These are phyloP conservation scores for Nephila pilipes DNA, from an alignment of 1,140 invertebrate genomes.

Conservation along the genomic window DNA sequence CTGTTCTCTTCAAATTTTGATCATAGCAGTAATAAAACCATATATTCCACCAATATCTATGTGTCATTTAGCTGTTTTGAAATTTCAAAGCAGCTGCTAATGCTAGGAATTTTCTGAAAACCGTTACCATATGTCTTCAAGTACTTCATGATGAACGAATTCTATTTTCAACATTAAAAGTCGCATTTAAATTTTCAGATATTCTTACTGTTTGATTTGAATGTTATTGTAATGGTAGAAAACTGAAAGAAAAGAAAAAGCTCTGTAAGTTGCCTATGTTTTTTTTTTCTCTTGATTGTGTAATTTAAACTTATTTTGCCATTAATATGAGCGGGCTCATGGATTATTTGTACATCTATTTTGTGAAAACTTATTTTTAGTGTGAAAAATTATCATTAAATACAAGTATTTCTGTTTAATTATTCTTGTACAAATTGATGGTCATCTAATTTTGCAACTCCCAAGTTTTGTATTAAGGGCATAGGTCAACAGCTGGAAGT, in stretches of 20 bases:
- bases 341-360: no score
- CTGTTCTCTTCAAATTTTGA: neutral
- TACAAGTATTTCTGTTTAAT: no score
- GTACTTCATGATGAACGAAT: neutral
- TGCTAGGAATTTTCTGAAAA: neutral
- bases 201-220: neutral
- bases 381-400: no score
- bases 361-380: no score
- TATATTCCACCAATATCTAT: neutral
- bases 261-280: neutral
- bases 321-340: no score
- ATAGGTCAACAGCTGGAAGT: conserved; percentile 26
- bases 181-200: neutral
- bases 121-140: neutral
- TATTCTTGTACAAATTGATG: no score
- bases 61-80: neutral
- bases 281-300: neutral
- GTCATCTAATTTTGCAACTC: no score
- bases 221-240: no score
- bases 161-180: neutral
- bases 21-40: neutral
- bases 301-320: neutral
- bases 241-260: neutral
- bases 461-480: neutral
- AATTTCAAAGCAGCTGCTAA: neutral